A percentile compares a stretch with the other conserved stretches of the same genome.
These are phyloP conservation scores for Gallinago jamesoni DNA, from an alignment of 2,113 vertebrate species.

Conservation along the genomic window DNA sequence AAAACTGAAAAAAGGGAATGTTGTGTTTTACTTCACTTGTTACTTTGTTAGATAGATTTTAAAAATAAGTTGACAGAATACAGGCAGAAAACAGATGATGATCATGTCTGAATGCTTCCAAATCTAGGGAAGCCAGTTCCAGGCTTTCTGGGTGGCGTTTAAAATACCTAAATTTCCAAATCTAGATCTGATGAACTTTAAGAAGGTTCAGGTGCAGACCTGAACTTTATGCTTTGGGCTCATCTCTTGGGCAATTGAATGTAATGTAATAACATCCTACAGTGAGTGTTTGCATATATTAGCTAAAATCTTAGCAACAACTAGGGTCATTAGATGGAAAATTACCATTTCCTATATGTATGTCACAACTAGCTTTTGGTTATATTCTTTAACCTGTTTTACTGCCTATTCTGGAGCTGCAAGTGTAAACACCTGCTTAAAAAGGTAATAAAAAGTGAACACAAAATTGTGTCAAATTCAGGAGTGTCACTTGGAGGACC, in stretches of 20 bases:
- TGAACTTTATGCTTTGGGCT: not conserved
- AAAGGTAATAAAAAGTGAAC: not conserved
- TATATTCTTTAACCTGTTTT: not conserved
- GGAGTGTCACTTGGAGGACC: not conserved
- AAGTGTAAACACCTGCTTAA: constrained; percentile 22
- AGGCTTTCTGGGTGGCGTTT: not conserved
- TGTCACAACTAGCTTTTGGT: not conserved
- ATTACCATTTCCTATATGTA: not conserved
- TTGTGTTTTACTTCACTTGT: not conserved
- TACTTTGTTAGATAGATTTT: not conserved
- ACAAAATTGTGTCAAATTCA: not conserved
- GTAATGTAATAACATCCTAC: not conserved
- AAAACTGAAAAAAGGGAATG: not conserved
- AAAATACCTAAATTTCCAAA: not conserved
- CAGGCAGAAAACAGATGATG: not conserved
- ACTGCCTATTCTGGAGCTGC: not conserved
- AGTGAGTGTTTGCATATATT: not conserved
- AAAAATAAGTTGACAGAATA: not conserved
- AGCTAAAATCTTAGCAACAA: not conserved
- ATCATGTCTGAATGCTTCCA: not conserved
- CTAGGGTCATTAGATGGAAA: not conserved
- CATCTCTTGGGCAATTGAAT: not conserved
- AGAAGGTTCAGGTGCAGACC: not conserved
- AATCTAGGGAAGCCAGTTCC: not conserved
- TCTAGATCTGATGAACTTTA: not conserved